Evolutionary conservation across 2,888 invertebrate genomes (phyloP).

Genomic region (Amphipoea oculea): DNA sequence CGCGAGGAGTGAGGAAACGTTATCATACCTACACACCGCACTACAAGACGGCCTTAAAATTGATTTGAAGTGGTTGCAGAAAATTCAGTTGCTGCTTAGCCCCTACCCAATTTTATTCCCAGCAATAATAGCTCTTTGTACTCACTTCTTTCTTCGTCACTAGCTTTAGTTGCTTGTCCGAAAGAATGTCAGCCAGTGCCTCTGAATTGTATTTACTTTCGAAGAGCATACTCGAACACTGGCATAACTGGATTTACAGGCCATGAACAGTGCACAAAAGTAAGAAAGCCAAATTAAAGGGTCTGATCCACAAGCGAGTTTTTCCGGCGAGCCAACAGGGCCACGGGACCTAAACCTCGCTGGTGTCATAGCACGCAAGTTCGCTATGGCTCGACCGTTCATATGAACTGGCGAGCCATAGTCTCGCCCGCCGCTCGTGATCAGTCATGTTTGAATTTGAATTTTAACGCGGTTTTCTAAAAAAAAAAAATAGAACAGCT

Average conservation of each 20-base stretch:
- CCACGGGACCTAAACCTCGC: background rate
- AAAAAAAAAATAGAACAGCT: background rate
- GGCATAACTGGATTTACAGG: background rate
- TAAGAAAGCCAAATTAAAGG: background rate
- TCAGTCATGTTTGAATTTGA: background rate
- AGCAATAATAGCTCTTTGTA: background rate
- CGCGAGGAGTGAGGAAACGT: no score
- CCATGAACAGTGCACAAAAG: constrained; percentile 2
- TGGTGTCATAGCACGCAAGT: background rate
- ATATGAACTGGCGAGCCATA: no score
- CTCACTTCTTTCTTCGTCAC: constrained; percentile 9
- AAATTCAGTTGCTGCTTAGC: background rate
- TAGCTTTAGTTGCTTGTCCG: constrained; percentile 7
- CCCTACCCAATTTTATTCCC: background rate
- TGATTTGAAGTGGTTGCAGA: background rate
- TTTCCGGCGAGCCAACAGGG: background rate
- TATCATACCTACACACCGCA: no score
- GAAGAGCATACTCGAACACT: background rate
- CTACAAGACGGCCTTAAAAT: no score
- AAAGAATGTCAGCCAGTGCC: constrained; percentile 24
- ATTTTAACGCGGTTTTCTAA: background rate
- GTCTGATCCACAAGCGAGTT: background rate
- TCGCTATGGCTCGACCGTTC: background rate
- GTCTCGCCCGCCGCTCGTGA: no score
- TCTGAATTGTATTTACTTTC: constrained; percentile 20